phyloP scores from a whole-genome alignment of 23 tunicate genomes.

The Trididemnum miniatum region DNA sequence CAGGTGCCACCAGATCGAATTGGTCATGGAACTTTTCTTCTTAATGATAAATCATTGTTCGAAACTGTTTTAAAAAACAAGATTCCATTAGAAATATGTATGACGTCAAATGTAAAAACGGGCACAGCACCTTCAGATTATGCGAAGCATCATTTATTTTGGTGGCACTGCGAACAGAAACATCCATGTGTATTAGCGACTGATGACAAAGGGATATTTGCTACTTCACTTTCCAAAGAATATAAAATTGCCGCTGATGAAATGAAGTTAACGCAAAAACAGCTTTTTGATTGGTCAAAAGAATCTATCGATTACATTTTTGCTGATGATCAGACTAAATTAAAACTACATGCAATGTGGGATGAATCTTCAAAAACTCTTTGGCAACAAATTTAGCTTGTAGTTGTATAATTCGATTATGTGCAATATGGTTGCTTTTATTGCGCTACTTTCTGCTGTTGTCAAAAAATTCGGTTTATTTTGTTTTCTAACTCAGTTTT shows the following conservation, averaged over 20 bases:
- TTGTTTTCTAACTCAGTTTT: no score
- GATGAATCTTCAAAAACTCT: slow-evolving; percentile 1
- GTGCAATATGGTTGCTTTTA: no score
- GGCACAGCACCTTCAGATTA: slow-evolving; percentile 47
- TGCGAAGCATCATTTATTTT: slow-evolving; percentile 65
- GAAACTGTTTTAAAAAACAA: slow-evolving; percentile 28
- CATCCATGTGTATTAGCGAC: slow-evolving; percentile 81
- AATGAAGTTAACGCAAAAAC: slow-evolving; percentile 1
- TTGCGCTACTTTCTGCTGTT: no score
- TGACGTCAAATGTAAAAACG: slow-evolving; percentile 82
- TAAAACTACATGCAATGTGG: slow-evolving; percentile 7
- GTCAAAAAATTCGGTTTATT: no score
- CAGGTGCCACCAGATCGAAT: slow-evolving; percentile 78
- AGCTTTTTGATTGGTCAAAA: slow-evolving; percentile 51
- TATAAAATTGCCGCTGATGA: slow-evolving; percentile 50
- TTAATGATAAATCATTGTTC: slow-evolving; percentile 13
- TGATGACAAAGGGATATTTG: slow-evolving; percentile 93
- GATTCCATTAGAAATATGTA: slow-evolving; percentile 80
- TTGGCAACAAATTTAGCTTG: no score
- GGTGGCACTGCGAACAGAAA: slow-evolving; percentile 34
- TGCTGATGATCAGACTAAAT: slow-evolving; percentile 62
- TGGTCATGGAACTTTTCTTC: slow-evolving; percentile 91
- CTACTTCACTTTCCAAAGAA: slow-evolving; percentile 80
- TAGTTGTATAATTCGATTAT: no score
- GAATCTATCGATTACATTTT: slow-evolving; percentile 53